Conservation (phyloP, 1,140 invertebrate genomes). For the Homalodisca vitripennis region DNA sequence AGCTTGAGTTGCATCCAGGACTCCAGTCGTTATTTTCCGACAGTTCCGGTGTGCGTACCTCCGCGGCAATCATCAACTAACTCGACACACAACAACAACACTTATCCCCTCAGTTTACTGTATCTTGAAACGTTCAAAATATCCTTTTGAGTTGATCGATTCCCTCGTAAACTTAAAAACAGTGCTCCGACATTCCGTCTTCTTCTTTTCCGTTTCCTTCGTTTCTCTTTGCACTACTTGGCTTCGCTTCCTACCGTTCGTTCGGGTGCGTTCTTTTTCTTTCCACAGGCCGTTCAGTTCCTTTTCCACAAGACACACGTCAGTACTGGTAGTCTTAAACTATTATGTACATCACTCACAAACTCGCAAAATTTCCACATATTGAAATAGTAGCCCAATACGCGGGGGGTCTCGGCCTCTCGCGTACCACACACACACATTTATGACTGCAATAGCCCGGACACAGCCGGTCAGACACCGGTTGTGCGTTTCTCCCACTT, state of each 20-base stretch:
- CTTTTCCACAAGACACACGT: constrained; percentile 31
- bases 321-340: constrained; percentile 40
- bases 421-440: constrained; percentile 29
- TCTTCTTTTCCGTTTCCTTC: constrained; percentile 28
- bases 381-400: constrained; percentile 37
- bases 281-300: constrained; percentile 19
- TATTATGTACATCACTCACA: constrained; percentile 37
- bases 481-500: constrained; percentile 32
- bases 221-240: constrained; percentile 23
- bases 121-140: constrained; percentile 30
- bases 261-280: neutral
- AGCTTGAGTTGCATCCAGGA: constrained; percentile 3
- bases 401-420: constrained; percentile 11
- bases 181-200: neutral
- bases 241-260: constrained; percentile 11
- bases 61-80: constrained; percentile 24
- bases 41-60: constrained; percentile 2
- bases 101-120: constrained; percentile 31
- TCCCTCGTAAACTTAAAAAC: constrained; percentile 5
- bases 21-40: neutral
- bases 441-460: constrained; percentile 39
- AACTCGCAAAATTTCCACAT: constrained; percentile 35
- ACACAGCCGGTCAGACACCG: constrained; percentile 37
- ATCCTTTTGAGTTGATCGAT: neutral
- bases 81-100: constrained; percentile 21